Base-by-base conservation (phyloP, 2,888 invertebrate species). In the Drosophila percnosoma region DNA sequence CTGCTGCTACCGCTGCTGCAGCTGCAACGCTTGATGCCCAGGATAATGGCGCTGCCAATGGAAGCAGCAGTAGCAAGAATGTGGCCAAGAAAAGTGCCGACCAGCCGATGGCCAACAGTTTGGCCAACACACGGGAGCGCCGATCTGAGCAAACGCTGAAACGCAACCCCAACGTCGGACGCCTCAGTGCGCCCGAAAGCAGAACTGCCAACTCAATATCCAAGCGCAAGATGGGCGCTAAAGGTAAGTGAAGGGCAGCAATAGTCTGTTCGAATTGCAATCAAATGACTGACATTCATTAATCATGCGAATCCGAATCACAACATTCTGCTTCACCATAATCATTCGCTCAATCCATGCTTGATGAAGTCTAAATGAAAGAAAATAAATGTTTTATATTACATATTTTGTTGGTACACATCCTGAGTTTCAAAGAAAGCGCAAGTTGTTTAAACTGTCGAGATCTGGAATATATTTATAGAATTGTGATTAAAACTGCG, bases 71-170 rank as follows among this genome's bases (percentile, higher is more conserved):
- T 53, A 89, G 85, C 62, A 90, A 90, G 68, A 90, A 90, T 72
- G 91, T 91, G 45, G 91, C 91, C 64, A 88, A 89, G 29, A 91
- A 91, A 69, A 87, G 90, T 55, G 91, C 90, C 31, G 87, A 83
- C 42, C 78, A 85, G n/a, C 80, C 78, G 6, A 40, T 64, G 0
- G 48, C 60, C 34, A 21, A 52, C 52, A 75, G 60, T 66, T 53
- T 84, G 65, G 73, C 87, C 40, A 83, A 48, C 33, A 78, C 81
- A 11, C 78, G 89, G 2, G 89, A 89, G 42, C 86, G 87, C 0
- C 89, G 90, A 5, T 82, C 90, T 13, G 85, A 81, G 13, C 77
- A 73, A 36, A 68, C 78, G 6, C 53, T 73, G 7, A 88, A 88
- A 34, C 78, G 89, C n/a, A 80, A 68, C 59, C 60, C 72, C 52